A percentile compares a stretch with the other conserved stretches of the same genome.
Conservation (phyloP, 2,797 vertebrate species). For the Lates japonicus region DNA sequence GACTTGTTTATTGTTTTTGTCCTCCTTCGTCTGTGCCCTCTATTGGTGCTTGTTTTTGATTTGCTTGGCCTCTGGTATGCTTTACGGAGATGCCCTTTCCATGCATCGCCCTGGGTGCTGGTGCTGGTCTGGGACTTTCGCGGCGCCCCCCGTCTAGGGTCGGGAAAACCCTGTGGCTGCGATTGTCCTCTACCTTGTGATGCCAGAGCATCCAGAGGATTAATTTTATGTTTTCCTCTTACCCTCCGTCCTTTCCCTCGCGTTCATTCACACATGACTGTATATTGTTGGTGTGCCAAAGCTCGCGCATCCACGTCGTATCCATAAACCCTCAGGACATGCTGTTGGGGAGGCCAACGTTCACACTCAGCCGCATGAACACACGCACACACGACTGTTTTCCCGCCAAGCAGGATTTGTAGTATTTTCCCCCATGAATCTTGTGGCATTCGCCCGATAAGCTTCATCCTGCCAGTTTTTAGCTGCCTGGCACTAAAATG, state of each 20-base stretch:
- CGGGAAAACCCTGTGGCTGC: slow-evolving; percentile 62
- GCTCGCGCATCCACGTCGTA: slow-evolving; percentile 29
- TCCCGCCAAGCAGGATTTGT: slow-evolving; percentile 67
- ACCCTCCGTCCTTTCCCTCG: slow-evolving; percentile 17
- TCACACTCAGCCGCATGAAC: slow-evolving; percentile 50
- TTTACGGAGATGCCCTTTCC: slow-evolving; percentile 75
- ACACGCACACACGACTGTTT: slow-evolving; percentile 59
- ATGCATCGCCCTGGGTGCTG: slow-evolving; percentile 45
- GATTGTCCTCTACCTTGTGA: slow-evolving; percentile 63
- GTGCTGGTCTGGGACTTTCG: slow-evolving; percentile 56
- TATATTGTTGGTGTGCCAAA: slow-evolving; percentile 49
- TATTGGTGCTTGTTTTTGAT: slow-evolving; percentile 70
- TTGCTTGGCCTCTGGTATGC: slow-evolving; percentile 62
- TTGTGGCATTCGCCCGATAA: slow-evolving; percentile 76
- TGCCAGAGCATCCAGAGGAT: slow-evolving; percentile 65
- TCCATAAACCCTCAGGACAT: slow-evolving; percentile 64
- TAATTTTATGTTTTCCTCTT: slow-evolving; percentile 52
- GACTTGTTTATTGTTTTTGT: slow-evolving; percentile 77
- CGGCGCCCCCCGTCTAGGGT: slow-evolving; percentile 41
- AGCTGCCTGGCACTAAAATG: slow-evolving; percentile 72
- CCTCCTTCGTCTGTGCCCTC: slow-evolving; percentile 52
- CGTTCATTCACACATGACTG: slow-evolving; percentile 41
- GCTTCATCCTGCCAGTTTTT: slow-evolving; percentile 74
- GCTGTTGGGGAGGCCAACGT: slow-evolving; percentile 61
- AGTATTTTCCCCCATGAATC: slow-evolving; percentile 68